Evolutionary conservation across 2,888 invertebrate species (phyloP).

Genomic region (Watsonalla cultraria): DNA sequence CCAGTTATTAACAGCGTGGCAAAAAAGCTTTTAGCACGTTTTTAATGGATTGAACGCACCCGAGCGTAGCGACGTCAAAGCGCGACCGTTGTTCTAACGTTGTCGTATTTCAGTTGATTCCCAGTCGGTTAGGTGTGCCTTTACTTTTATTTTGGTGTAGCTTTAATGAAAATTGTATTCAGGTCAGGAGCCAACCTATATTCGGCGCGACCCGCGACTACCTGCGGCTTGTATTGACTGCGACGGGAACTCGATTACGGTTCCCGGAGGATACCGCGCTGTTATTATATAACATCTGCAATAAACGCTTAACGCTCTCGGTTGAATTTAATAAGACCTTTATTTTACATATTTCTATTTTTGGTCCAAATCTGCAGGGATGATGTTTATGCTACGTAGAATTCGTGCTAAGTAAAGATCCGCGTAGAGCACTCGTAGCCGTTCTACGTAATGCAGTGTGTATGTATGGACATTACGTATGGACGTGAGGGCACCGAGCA

Average conservation of each 20-base stretch:
- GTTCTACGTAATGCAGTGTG: too few species aligned
- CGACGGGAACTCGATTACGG: slow-evolving; percentile 20
- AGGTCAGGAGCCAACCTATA: slow-evolving; percentile 45
- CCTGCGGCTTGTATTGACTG: slow-evolving; percentile 4
- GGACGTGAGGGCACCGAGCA: too few species aligned
- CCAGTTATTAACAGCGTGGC: slow-evolving; percentile 8
- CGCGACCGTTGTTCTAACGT: too few species aligned
- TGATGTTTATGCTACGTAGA: too few species aligned
- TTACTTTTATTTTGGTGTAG: slow-evolving; percentile 16
- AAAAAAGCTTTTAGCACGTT: slow-evolving; percentile 15
- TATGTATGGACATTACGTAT: too few species aligned
- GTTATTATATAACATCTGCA: slow-evolving; percentile 57
- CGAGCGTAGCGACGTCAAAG: not conserved
- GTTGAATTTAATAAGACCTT: not conserved
- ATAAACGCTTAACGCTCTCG: slow-evolving; percentile 18
- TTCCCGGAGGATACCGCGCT: slow-evolving; percentile 22
- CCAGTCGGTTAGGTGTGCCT: slow-evolving; percentile 1
- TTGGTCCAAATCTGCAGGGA: too few species aligned
- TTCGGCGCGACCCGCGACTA: slow-evolving; percentile 14
- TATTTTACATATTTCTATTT: too few species aligned
- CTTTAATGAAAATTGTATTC: slow-evolving; percentile 51
- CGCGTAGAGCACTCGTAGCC: too few species aligned
- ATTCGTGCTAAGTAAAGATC: too few species aligned
- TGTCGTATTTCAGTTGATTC: not conserved
- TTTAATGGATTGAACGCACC: not conserved